Base-by-base conservation (phyloP, 53 echinoderm and acorn worm species). In the Holothuria scabra region DNA sequence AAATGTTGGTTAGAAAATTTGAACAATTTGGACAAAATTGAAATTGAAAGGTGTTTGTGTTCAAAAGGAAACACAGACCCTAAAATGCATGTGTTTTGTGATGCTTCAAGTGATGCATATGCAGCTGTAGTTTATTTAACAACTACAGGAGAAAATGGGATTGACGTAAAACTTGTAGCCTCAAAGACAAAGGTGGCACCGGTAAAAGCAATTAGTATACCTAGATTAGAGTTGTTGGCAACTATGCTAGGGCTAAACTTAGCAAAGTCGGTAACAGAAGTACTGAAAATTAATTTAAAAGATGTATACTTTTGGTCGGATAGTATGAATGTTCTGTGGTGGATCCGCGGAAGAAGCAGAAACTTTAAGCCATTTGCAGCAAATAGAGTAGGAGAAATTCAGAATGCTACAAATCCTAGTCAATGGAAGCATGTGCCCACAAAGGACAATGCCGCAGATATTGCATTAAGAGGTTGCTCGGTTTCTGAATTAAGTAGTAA, bases 401-500 rank as follows among this genome's bases (percentile, higher is more conserved):
- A 28, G 26, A 66, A 57, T 83, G 80, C 75, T 4, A 75, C 86
- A 44, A 38, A 56, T n/a, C 26, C 35, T 1, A 16, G 14, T 46
- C 59, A 79, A 1, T 86, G 82, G 88, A 59, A 74, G 21, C 71
- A 88, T 69, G 74, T 88, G 31, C 83, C 70, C 24, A 83, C 71
- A 23, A 25, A 83, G 28, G 11, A 66, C 2, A 88, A 83, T 66
- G 81, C 83, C 13, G 88, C 83, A 75, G 41, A 75, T 41, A 46
- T 75, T 5, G 76, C 32, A 35, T 2, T 9, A 44, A 44, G 44
- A 44, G 44, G 44, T 44, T 44, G 44, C 44, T 7, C 44, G 9
- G 44, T 44, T 9, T 44, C 44, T 44, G 44, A 44, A 5, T 44
- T 44, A 44, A 44, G 5, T 9, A 44, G 44, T 44, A 44, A 44